These are phyloP conservation scores for Microtus richardsoni DNA, from an alignment of 2,113 vertebrate genomes.

Conservation along the genomic window DNA sequence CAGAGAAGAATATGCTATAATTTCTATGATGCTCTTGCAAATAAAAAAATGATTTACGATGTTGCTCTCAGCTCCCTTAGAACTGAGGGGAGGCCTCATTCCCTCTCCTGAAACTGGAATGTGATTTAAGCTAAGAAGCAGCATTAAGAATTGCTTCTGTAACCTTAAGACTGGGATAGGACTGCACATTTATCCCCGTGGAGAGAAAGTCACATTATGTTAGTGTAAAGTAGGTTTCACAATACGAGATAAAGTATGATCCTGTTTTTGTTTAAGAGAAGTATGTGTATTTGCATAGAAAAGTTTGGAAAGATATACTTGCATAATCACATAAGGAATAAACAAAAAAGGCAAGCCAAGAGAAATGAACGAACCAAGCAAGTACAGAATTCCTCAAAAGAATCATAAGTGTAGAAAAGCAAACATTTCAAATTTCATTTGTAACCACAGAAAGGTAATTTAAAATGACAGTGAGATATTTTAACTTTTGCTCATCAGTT, in stretches of 20 bases:
- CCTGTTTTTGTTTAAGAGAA: constrained; percentile 56
- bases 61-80: constrained; percentile 75
- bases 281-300: constrained; percentile 29
- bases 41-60: constrained; percentile 81
- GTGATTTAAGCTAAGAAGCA: constrained; percentile 76
- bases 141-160: constrained; percentile 73
- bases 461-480: background rate
- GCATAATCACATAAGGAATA: constrained; percentile 54
- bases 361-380: background rate
- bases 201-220: constrained; percentile 32
- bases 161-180: constrained; percentile 49
- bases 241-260: constrained; percentile 48
- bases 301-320: constrained; percentile 41
- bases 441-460: constrained; percentile 30
- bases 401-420: background rate
- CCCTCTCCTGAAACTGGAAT: constrained; percentile 81
- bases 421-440: constrained; percentile 42
- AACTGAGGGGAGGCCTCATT: constrained; percentile 76
- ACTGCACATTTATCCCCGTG: background rate
- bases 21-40: constrained; percentile 68
- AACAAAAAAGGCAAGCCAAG: background rate
- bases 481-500: constrained; percentile 31
- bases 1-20: constrained; percentile 23
- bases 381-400: constrained; percentile 32
- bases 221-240: constrained; percentile 48